Evolutionary conservation across 2,113 vertebrate genomes (phyloP).

Genomic region (Thunnus maccoyii): DNA sequence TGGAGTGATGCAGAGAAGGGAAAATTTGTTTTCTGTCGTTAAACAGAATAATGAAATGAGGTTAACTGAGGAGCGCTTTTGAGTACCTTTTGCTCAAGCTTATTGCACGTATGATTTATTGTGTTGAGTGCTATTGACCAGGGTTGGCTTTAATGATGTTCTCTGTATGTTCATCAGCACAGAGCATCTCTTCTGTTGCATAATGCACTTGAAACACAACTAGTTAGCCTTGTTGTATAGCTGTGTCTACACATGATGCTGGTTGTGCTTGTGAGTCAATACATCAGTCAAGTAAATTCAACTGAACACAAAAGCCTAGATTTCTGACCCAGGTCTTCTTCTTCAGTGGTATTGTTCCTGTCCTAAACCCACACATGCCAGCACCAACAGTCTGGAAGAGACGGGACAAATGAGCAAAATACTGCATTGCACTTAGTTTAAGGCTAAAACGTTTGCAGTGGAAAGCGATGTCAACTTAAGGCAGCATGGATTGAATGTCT

Average conservation of each 20-base stretch:
- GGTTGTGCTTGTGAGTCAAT: slow-evolving; percentile 17
- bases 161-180: slow-evolving; percentile 19
- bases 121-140: slow-evolving; percentile 29
- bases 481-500: slow-evolving; percentile 90
- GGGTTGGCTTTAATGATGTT: slow-evolving; percentile 18
- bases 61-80: slow-evolving; percentile 12
- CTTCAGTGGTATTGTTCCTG: slow-evolving; percentile 26
- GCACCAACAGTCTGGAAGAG: slow-evolving; percentile 65
- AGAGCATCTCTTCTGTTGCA: slow-evolving; percentile 45
- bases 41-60: slow-evolving; percentile 14
- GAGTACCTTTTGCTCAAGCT: slow-evolving; percentile 26
- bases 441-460: slow-evolving; percentile 93
- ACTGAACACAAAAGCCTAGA: slow-evolving; percentile 7
- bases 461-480: slow-evolving; percentile 94
- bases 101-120: slow-evolving; percentile 39
- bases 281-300: slow-evolving; percentile 23
- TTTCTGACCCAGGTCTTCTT: slow-evolving; percentile 9
- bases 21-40: neutral
- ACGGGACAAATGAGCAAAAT: slow-evolving; percentile 55
- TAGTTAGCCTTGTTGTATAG: slow-evolving; percentile 28
- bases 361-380: slow-evolving; percentile 70
- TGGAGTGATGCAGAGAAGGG: slow-evolving; percentile 25
- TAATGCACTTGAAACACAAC: slow-evolving; percentile 59
- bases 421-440: slow-evolving; percentile 88
- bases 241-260: slow-evolving; percentile 16